Conservation (phyloP, 2,797 vertebrate genomes). For the Hippopotamyrus pictus region DNA sequence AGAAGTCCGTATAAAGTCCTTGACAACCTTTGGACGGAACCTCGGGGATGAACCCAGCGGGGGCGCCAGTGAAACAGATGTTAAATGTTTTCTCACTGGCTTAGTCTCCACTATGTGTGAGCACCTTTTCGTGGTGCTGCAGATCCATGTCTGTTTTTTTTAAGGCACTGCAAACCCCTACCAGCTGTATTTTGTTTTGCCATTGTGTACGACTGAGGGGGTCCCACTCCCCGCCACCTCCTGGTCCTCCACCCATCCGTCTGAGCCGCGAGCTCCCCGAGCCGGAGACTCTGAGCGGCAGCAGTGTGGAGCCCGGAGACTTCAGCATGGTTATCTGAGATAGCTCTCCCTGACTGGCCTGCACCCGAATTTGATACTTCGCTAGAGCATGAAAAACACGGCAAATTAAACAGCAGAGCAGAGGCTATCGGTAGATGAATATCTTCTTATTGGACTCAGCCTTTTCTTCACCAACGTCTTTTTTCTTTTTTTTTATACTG, state of each 20-base stretch:
- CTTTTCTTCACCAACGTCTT: slow-evolving; percentile 56
- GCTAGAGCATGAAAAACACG: slow-evolving; percentile 92
- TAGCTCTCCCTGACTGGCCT: slow-evolving; percentile 78
- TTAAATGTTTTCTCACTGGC: neutral
- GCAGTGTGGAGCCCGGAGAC: slow-evolving; percentile 70
- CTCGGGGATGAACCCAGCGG: neutral
- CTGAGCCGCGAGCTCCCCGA: neutral
- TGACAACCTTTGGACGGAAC: neutral
- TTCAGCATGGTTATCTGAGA: slow-evolving; percentile 85
- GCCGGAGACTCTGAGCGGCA: neutral
- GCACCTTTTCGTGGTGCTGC: neutral
- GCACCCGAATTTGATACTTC: slow-evolving; percentile 86
- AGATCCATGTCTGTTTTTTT: neutral
- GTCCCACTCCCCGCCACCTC: neutral
- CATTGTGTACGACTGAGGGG: neutral
- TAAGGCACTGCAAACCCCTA: neutral
- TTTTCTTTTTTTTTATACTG: slow-evolving; percentile 32
- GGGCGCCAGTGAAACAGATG: neutral
- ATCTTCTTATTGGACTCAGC: slow-evolving; percentile 86
- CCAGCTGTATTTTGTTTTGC: neutral
- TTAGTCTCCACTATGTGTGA: neutral
- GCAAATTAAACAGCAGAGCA: slow-evolving; percentile 88
- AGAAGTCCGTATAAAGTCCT: neutral
- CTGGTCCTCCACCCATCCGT: neutral
- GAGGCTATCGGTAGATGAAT: slow-evolving; percentile 83